Base-by-base conservation (phyloP, 92 coral and sea anemone genomes). In the Micromussa lordhowensis region DNA sequence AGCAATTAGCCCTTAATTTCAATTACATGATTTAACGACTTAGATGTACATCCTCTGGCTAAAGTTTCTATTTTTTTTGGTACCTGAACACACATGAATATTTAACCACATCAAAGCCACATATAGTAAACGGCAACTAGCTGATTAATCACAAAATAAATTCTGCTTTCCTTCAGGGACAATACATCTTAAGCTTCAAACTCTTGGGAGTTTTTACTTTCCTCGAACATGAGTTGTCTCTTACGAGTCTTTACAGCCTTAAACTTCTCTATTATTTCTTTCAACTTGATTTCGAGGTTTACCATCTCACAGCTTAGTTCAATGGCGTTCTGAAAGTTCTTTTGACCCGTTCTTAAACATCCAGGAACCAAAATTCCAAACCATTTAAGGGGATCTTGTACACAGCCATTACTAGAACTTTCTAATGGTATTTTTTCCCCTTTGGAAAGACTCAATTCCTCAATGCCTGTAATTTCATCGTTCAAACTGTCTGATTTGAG, bases 331-430 rank as follows among this genome's bases (percentile, higher is more conserved):
- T 88, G 96, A 34, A 94, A 97, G 55, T 93, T 82, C 49, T 74
- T 91, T 82, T 97, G 99, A 14, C 98, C 98, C 61, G 91, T 88
- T 80, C 91, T 93, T 40, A 97, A 86, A 70, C 94, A 92, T 49
- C 93, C 84, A 71, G 99, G 98, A 38, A 97, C 99, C 58, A 97
- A 83, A 84, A 96, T 98, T 54, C 99, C 99, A 76, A 96, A 97
- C 99, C 99, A 97, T 66, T 94, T 97, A 9, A 97, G 44, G 21
- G 99, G 99, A 80, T 97, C 97, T 58, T 80, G 89, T 18, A 86
- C 82, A 64, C 40, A 71, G 14, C 77, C 78, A 36, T 78, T 58
- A 15, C 44, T 59, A 26, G 49, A 49, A 14, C 24, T 26, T 54
- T 80, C 80, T 31, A n/a, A 24, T 1, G 71, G 24, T 44, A 38